Conservation (phyloP, 30 jellyfish, hydroid and myxozoan genomes). For the Mastigias papua region DNA sequence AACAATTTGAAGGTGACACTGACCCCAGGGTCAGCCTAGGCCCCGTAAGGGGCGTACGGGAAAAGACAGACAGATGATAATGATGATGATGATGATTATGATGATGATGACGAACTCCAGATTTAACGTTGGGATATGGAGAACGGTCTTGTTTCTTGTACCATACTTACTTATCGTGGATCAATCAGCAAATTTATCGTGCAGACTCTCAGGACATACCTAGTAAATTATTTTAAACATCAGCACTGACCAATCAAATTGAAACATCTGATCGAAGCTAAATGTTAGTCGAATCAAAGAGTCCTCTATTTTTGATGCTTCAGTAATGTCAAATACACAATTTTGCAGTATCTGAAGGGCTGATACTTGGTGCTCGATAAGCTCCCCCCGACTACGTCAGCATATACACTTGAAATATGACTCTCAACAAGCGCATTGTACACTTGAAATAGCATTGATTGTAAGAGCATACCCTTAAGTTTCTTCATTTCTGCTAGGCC, state of each 20-base stretch:
- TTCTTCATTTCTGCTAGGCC: slow-evolving; percentile 21
- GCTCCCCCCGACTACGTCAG: slow-evolving; percentile 35
- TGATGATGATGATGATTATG: no score
- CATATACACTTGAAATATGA: slow-evolving; percentile 6
- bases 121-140: no score
- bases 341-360: slow-evolving; percentile 53
- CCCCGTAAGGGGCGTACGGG: no score
- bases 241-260: slow-evolving; percentile 27
- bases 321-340: slow-evolving; percentile 32
- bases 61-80: no score
- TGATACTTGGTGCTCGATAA: slow-evolving; percentile 15
- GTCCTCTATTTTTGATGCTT: slow-evolving; percentile 44
- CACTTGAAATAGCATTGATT: slow-evolving; percentile 26
- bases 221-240: slow-evolving; percentile 10
- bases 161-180: no score
- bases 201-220: slow-evolving; percentile 18
- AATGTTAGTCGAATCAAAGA: slow-evolving; percentile 27
- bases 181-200: no score
- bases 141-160: no score
- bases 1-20: no score
- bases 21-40: no score
- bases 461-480: slow-evolving; percentile 22
- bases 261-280: slow-evolving; percentile 6
- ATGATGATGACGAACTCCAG: no score
- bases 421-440: slow-evolving; percentile 26